Evolutionary conservation across 2,797 vertebrate genomes (phyloP).

Genomic region (Morelia viridis): DNA sequence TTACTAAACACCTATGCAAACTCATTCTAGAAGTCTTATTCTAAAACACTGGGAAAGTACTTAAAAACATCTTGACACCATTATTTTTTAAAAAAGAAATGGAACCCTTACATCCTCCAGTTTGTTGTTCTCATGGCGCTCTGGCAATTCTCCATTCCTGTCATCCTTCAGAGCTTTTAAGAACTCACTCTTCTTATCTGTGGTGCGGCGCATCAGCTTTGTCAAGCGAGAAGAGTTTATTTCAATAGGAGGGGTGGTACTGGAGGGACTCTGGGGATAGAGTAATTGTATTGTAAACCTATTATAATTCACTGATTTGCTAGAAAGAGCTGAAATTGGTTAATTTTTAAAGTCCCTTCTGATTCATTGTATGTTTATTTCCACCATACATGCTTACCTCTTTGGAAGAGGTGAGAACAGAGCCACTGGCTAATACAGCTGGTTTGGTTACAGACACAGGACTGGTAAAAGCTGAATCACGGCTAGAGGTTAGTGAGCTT

Average conservation of each 20-base stretch:
- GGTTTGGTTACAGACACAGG: constrained; percentile 94
- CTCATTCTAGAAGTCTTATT: neutral
- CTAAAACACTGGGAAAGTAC: neutral
- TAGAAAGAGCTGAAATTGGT: neutral
- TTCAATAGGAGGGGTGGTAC: constrained; percentile 96
- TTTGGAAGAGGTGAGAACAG: constrained; percentile 88
- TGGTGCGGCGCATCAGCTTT: constrained; percentile 92
- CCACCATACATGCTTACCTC: constrained; percentile 80
- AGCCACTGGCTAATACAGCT: constrained; percentile 84
- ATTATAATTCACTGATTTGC: neutral
- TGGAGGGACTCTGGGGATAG: constrained; percentile 84
- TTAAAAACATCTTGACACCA: neutral
- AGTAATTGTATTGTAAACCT: neutral
- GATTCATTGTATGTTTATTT: neutral
- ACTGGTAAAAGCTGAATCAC: constrained; percentile 97
- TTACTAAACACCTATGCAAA: neutral
- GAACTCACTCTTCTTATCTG: constrained; percentile 97
- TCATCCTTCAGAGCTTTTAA: constrained; percentile 95
- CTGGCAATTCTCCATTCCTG: constrained; percentile 87
- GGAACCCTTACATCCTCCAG: constrained; percentile 84
- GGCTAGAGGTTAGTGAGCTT: constrained; percentile 88
- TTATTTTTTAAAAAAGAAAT: neutral
- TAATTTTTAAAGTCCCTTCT: neutral
- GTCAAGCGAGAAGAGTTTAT: constrained; percentile 90
- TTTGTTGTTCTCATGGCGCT: constrained; percentile 90